Percentiles rank a stretch among this genome's conserved stretches.
phyloP scores from a whole-genome alignment of 1,140 invertebrate genomes.

The Ceratitis capitata region DNA sequence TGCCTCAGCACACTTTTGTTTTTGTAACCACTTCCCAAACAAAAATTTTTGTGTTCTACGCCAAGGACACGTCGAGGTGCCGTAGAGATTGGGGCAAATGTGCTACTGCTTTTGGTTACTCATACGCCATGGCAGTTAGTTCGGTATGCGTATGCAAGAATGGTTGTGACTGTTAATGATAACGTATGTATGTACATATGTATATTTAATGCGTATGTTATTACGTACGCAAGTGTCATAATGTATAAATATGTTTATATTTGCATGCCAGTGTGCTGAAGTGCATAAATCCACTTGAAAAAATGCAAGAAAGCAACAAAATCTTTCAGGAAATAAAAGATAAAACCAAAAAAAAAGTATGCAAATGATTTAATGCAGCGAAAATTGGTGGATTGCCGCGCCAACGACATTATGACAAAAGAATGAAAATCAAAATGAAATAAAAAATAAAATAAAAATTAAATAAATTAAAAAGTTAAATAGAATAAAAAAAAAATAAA shows the following conservation, averaged over 20 bases:
- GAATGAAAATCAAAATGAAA: not conserved
- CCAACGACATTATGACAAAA: not conserved
- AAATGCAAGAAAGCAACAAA: constrained; percentile 27
- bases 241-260: not conserved
- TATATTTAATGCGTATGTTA: not conserved
- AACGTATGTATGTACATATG: not conserved
- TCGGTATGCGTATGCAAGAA: not conserved
- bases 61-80: not conserved
- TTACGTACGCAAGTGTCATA: too few species aligned
- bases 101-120: not conserved
- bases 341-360: not conserved
- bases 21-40: not conserved
- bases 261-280: constrained; percentile 13
- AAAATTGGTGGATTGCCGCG: not conserved
- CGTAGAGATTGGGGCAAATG: constrained; percentile 6
- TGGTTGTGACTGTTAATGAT: not conserved
- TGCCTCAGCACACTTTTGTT: not conserved
- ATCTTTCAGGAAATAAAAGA: not conserved
- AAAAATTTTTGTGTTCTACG: not conserved
- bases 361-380: constrained; percentile 30
- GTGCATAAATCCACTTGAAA: constrained; percentile 16
- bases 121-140: constrained; percentile 21
- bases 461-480: too few species aligned
- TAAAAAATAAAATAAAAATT: not conserved
- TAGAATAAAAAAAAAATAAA: too few species aligned